These are phyloP conservation scores for Acanthochromis polyacanthus DNA, from an alignment of 2,113 vertebrate species.

Conservation along the genomic window DNA sequence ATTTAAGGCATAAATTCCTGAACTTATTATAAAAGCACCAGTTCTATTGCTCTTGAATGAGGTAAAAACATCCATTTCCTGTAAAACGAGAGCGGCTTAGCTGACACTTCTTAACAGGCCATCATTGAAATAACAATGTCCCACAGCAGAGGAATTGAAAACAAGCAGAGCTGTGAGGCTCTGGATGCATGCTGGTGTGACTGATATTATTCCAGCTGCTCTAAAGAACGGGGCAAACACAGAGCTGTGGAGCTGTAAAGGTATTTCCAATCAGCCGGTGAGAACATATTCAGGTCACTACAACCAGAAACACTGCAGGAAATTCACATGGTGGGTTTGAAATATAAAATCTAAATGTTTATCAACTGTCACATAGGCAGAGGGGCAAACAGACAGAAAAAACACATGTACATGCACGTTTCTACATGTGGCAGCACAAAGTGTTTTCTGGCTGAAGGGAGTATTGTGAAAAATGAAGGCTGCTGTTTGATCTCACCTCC, in stretches of 20 bases:
- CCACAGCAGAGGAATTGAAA: slow-evolving; percentile 36
- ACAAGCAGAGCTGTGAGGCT: slow-evolving; percentile 35
- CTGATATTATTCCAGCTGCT: slow-evolving; percentile 61
- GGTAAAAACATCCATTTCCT: slow-evolving; percentile 25
- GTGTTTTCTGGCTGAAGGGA: slow-evolving; percentile 7
- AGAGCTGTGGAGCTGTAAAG: slow-evolving; percentile 2
- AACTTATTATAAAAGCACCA: not conserved
- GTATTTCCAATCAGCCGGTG: slow-evolving; percentile 16
- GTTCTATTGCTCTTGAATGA: slow-evolving; percentile 18
- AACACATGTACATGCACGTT: not conserved
- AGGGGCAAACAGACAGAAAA: not conserved
- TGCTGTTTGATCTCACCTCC: slow-evolving; percentile 15
- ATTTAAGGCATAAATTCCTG: not conserved
- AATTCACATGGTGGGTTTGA: not conserved
- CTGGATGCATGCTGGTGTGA: slow-evolving; percentile 5
- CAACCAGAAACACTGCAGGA: slow-evolving; percentile 9
- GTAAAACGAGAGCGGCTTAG: slow-evolving; percentile 33
- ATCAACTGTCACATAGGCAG: not conserved
- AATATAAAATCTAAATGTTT: slow-evolving; percentile 13
- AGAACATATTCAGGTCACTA: slow-evolving; percentile 1
- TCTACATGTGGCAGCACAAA: not conserved
- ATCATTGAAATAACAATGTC: slow-evolving; percentile 58
- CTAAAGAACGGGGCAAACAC: not conserved
- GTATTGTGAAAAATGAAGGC: slow-evolving; percentile 15
- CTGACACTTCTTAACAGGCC: slow-evolving; percentile 47